Percentiles rank a stretch among this genome's conserved stretches.
phyloP scores from a whole-genome alignment of 2,113 vertebrate species.

The Gavialis gangeticus region DNA sequence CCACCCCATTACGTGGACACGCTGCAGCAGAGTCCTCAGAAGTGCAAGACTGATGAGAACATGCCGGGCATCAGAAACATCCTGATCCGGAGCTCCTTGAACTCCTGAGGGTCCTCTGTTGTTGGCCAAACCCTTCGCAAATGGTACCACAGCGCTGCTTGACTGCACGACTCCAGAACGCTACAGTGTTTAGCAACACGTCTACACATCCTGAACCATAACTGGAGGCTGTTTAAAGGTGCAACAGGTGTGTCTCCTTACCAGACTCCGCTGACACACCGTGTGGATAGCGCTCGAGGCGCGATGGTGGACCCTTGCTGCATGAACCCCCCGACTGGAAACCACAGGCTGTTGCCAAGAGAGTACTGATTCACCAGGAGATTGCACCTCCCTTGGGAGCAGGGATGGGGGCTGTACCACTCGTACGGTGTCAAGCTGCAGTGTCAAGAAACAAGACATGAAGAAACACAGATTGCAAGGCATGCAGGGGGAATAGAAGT shows the following conservation, averaged over 20 bases:
- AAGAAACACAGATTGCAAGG: background rate
- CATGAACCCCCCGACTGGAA: conserved; percentile 98
- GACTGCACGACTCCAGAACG: background rate
- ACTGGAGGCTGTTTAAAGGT: background rate
- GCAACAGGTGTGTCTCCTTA: conserved; percentile 75
- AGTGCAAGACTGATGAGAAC: background rate
- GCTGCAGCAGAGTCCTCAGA: no score
- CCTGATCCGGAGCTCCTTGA: background rate
- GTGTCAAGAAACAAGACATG: background rate
- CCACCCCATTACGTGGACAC: no score
- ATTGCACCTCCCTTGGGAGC: conserved; percentile 92
- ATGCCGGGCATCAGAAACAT: background rate
- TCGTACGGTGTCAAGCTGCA: conserved; percentile 93
- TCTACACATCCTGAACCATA: background rate
- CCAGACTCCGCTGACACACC: conserved; percentile 98
- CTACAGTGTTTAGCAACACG: no score
- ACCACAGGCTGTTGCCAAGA: conserved; percentile 97
- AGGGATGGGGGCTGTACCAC: conserved; percentile 98
- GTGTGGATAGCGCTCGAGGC: conserved; percentile 94
- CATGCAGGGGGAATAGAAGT: background rate
- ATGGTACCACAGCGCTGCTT: background rate
- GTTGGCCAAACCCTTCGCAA: background rate
- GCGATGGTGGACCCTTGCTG: conserved; percentile 98
- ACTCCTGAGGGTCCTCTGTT: background rate
- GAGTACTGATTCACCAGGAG: conserved; percentile 98